Base-by-base conservation (phyloP, 2,797 vertebrate species). In the Ibycter americanus region DNA sequence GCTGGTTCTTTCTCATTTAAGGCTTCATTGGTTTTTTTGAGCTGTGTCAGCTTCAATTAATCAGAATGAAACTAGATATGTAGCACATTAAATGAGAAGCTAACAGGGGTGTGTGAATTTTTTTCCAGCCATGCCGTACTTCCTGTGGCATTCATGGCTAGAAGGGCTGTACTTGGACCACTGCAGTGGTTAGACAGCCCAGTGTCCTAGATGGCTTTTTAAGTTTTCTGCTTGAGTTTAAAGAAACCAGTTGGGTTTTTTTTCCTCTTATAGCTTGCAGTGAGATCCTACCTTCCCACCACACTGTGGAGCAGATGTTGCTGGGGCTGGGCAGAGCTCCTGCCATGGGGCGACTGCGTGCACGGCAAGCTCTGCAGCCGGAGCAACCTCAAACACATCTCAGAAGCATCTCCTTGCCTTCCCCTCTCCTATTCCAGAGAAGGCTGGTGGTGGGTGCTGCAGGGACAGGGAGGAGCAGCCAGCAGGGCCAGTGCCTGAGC, bases 1-100 rank as follows among this genome's bases (percentile, higher is more conserved):
- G 73, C 47, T 80, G 67, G 59, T 56, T 89, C 80, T 89, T 94
- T 87, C 80, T 95, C 83, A 89, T 95, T 96, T 93, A 94, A 90
- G 54, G 90, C 78, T 90, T 92, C 86, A 80, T 12, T 92, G 92
- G 36, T 8, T 55, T 94, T 96, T 96, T 93, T 85, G 83, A 93
- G 83, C 58, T 13, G 7, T 65, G 90, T 89, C 46, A 6, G 78
- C 56, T 93, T 93, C 89, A 92, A 54, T 96, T 95, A 96, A 85
- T 91, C 52, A 91, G 56, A 73, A 70, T 61, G 67, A 96, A 97
- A 93, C 51, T 44, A 90, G 78, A 92, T 78, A 89, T 29, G 38
- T n/a, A 80, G 80, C 66, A 54, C n/a, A 82, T 55, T 83, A 89
- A 87, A 62, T 52, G 44, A 89, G 74, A 92, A 82, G 56, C 63